phyloP scores from a whole-genome alignment of 2,888 invertebrate species.

The Campoletis raptor region DNA sequence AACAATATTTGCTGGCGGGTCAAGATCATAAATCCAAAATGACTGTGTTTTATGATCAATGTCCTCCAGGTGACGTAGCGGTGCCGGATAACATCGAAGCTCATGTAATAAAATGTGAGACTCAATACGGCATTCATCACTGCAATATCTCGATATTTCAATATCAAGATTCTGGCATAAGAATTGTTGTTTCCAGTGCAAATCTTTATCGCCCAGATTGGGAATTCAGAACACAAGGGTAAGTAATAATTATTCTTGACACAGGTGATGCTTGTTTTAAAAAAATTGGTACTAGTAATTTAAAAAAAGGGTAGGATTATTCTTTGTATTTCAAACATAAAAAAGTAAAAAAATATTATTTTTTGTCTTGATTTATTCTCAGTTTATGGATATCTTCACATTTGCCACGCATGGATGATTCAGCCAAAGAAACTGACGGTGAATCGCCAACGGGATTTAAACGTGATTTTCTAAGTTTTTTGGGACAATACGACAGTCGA shows the following conservation, averaged over 20 bases:
- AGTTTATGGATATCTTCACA: slow-evolving; percentile 96
- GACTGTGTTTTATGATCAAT: slow-evolving; percentile 68
- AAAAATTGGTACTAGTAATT: too few relatives aligned
- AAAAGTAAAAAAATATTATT: neutral
- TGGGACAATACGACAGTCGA: slow-evolving; percentile 90
- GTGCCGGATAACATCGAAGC: slow-evolving; percentile 76
- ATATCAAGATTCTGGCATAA: slow-evolving; percentile 92
- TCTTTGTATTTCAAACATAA: too few relatives aligned
- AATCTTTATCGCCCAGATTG: slow-evolving; percentile 97
- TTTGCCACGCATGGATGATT: slow-evolving; percentile 88
- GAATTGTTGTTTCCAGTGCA: slow-evolving; percentile 96
- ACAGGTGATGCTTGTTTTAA: too few relatives aligned
- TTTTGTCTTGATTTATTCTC: slow-evolving; percentile 67
- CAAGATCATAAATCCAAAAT: slow-evolving; percentile 86
- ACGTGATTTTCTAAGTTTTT: slow-evolving; percentile 90
- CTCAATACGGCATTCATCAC: slow-evolving; percentile 79
- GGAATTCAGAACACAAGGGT: slow-evolving; percentile 97
- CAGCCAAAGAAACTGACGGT: slow-evolving; percentile 87
- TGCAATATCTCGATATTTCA: slow-evolving; percentile 94
- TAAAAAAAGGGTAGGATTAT: too few relatives aligned
- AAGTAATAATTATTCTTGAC: slow-evolving; percentile 70
- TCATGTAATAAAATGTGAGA: slow-evolving; percentile 74
- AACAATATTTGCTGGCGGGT: slow-evolving; percentile 93
- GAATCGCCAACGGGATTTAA: slow-evolving; percentile 95
- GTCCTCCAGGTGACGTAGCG: too few relatives aligned